Base-by-base conservation (phyloP, 2,797 vertebrate genomes). In the Psittacula derbiana region DNA sequence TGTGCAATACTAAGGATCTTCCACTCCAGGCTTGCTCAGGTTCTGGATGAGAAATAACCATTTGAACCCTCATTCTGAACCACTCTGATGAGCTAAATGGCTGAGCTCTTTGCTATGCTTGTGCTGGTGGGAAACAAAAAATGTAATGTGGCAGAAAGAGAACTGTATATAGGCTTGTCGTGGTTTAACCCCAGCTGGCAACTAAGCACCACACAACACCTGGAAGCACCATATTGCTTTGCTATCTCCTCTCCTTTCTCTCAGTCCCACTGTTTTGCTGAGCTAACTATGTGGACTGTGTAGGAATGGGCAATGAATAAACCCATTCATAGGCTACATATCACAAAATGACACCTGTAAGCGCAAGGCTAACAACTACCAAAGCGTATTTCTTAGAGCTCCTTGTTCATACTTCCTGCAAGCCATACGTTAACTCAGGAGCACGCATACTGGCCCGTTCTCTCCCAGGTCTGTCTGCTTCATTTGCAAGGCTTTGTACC, bases 41-140 rank as follows among this genome's bases (percentile, higher is more conserved):
- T 80, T 65, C 81, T 88, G 83, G 44, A 44, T 61, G 53, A 41
- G 67, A 86, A 94, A 81, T 23, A 49, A 43, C 16, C 55, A 41
- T 67, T 30, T 91, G 75, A 47, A 14, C 11, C 15, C 21, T 24
- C 82, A 46, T 88, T 74, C 65, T 60, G 69, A 83, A 62, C 43
- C 31, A 20, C n/a, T 36, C 20, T 11, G 61, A 62, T 31, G n/a
- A 90, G 93, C 40, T 66, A 40, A 73, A 82, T 71, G 80, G 57
- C 82, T 71, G 60, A 90, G 80, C 61, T 40, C 24, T 47, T 40
- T 67, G 76, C 80, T 78, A 7, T 28, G 19, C 53, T 43, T 30
- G 44, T 75, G 82, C 72, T 58, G 33, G 25, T 46, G 33, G 69
- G 41, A 41, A 74, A 57, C 16, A 20, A 50, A 30, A 80, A 19